Percentiles rank a stretch among this genome's conserved stretches.
Conservation (phyloP, 2,113 vertebrate genomes). For the Leptocoma aspasia region DNA sequence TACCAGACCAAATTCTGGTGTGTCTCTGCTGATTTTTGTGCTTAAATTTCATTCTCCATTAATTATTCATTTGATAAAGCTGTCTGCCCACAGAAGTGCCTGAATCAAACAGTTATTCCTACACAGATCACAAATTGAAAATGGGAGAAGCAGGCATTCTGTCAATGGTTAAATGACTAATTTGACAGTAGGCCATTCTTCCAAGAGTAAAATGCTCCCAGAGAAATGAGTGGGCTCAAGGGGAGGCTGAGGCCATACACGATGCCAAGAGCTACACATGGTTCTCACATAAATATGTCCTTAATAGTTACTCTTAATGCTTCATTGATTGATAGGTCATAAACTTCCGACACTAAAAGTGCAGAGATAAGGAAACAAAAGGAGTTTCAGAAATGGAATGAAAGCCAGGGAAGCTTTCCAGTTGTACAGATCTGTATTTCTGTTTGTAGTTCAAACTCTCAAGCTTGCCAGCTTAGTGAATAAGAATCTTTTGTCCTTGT, state of each 20-base stretch:
- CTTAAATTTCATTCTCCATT: constrained; percentile 13
- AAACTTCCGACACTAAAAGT: constrained; percentile 9
- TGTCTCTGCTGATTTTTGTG: not conserved
- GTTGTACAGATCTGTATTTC: constrained; percentile 14
- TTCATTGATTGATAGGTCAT: constrained; percentile 1
- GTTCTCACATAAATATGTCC: constrained; percentile 51
- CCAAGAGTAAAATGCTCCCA: not conserved
- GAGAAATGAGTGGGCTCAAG: not conserved
- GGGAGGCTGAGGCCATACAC: not conserved
- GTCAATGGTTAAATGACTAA: constrained; percentile 36
- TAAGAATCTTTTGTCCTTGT: not conserved
- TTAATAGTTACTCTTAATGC: constrained; percentile 28
- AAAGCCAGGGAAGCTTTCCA: not conserved
- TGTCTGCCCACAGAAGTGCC: not conserved
- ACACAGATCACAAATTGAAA: not conserved
- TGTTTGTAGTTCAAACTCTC: not conserved
- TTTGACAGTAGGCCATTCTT: constrained; percentile 44
- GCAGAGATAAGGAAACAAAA: constrained; percentile 45
- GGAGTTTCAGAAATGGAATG: not conserved
- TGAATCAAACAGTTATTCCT: constrained; percentile 6
- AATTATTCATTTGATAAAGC: constrained; percentile 2
- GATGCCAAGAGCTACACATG: constrained; percentile 6
- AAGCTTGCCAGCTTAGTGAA: constrained; percentile 19
- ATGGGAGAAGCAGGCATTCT: not conserved
- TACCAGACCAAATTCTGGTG: not conserved